Evolutionary conservation across 1,140 invertebrate species (phyloP), one percentile per base, ranked within the genome.

Genomic region (Sweltsa coloradensis): DNA sequence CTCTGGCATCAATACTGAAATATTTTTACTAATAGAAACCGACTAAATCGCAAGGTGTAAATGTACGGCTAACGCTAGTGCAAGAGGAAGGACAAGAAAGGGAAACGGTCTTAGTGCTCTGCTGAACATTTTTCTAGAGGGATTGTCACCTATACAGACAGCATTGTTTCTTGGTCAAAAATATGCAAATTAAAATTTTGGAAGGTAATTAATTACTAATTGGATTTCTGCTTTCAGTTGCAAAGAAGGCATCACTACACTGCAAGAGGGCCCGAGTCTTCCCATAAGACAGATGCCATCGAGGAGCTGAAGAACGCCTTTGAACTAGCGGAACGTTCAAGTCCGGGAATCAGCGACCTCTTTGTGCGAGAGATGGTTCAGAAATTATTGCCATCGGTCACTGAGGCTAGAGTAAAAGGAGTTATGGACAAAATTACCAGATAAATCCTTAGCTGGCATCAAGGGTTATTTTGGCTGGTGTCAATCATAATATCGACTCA

Each of bases 271-370:
- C 56, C 62, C 19, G 66, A 72, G 18, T 53, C 62, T 29, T 59
- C 64, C 56, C 70, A 68, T 62, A 71, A 69, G 49, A 70, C 66
- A 53, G 76, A 81, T 58, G 76, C 78, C 52, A 76, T 88, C 51
- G 84, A 89, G 53, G 86, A 90, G 59, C 67, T 91, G 43, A 81
- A 78, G 61, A 78, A n/a, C n/a, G 85, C 87, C 24, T 89, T 90
- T 64, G 86, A 90, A 60, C 62, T 83, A 53, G 85, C 85, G 11
- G 87, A 91, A 63, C 71, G 80, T 56, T 76, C 79, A 43, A 85
- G 80, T 65, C 84, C 86, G 0, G 86, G 86, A 31, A 80, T 89
- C 53, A 82, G 78, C 53, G 84, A 87, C 60, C 70, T 78, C 53
- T 81, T 90, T 55, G 74, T 89, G 45, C 74, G 76, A 57, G 84